These are phyloP conservation scores for Drosophila macrospina DNA, from an alignment of 2,888 invertebrate species.

Conservation along the genomic window DNA sequence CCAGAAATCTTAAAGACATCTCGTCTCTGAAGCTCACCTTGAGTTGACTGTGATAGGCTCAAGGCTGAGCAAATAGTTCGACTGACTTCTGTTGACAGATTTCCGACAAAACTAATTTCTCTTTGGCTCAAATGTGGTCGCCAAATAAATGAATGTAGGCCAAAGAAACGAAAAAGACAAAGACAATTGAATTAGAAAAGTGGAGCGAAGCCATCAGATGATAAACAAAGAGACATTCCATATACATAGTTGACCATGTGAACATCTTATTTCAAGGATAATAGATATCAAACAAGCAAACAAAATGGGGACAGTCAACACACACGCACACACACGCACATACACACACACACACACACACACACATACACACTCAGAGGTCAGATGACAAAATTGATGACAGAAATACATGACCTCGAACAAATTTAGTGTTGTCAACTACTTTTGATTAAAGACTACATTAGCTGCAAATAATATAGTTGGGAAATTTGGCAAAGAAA, in stretches of 20 bases:
- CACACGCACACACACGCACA: conserved; percentile 12
- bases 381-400: conserved; percentile 9
- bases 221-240: conserved; percentile 38
- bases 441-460: conserved; percentile 10
- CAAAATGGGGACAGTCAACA: conserved; percentile 47
- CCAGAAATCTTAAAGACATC: conserved; percentile 36
- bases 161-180: conserved; percentile 45
- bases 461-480: conserved; percentile 5
- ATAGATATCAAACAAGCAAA: conserved; percentile 62
- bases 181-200: conserved; percentile 63
- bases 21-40: conserved; percentile 25
- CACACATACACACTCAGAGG: neutral
- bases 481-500: neutral
- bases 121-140: conserved; percentile 27
- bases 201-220: conserved; percentile 22
- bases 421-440: conserved; percentile 1
- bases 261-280: conserved; percentile 72
- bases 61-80: conserved; percentile 51
- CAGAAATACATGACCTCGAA: conserved; percentile 17
- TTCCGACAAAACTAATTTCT: conserved; percentile 53
- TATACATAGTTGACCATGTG: conserved; percentile 40
- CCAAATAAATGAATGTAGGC: conserved; percentile 54
- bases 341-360: neutral
- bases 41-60: conserved; percentile 13
- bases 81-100: conserved; percentile 60